Evolutionary conservation across 2,113 vertebrate species (phyloP).

Genomic region (Trachemys scripta): DNA sequence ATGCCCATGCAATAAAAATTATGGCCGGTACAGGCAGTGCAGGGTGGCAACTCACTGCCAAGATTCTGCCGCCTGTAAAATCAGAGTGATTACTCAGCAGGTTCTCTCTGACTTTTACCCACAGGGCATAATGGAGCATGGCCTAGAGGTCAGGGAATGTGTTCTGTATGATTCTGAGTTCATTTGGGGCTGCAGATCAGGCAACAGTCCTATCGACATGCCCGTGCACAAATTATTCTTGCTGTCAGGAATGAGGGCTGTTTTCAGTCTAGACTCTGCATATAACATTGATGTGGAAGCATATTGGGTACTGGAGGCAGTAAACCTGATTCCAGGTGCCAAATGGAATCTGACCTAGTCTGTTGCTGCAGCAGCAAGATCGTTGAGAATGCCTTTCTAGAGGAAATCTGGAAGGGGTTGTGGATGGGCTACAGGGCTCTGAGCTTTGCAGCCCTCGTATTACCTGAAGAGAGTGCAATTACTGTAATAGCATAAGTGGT

Average conservation of each 20-base stretch:
- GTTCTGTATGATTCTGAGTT: not conserved
- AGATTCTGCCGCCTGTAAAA: not conserved
- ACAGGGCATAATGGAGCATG: fast-evolving
- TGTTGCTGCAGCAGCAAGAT: not conserved
- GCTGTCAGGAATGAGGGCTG: not conserved
- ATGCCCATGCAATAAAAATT: not conserved
- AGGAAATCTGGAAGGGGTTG: not conserved
- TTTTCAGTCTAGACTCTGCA: not conserved
- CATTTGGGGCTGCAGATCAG: not conserved
- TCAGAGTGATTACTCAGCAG: not conserved
- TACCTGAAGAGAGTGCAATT: not conserved
- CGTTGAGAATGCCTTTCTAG: not conserved
- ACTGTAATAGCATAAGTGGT: not conserved
- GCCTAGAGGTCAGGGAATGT: not conserved
- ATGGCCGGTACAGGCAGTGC: not conserved
- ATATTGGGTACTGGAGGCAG: not conserved
- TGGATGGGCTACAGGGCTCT: not conserved
- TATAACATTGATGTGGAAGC: not conserved
- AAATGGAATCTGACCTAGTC: not conserved
- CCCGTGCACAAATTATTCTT: not conserved
- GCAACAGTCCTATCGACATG: not conserved
- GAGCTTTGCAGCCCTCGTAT: not conserved
- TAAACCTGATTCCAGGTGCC: not conserved
- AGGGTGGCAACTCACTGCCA: too few relatives aligned
- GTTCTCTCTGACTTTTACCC: not conserved